phyloP scores from a whole-genome alignment of 2,888 invertebrate species.

The Hemaris fuciformis region DNA sequence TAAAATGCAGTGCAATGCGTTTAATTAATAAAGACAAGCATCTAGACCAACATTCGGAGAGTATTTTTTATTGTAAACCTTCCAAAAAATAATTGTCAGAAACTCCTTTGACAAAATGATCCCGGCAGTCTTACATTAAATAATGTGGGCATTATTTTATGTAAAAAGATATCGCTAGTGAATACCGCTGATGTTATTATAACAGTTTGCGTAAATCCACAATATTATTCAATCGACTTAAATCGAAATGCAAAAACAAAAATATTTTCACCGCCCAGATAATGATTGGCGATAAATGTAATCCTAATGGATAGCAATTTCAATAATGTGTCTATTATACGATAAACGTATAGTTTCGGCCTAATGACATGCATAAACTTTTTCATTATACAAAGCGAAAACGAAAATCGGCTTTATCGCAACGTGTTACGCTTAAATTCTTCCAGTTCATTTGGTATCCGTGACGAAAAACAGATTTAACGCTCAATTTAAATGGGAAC shows the following conservation, averaged over 20 bases:
- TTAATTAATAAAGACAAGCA: too few relatives aligned
- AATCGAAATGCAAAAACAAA: constrained; percentile 14
- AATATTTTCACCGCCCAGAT: not conserved
- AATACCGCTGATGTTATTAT: not conserved
- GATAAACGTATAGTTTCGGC: not conserved
- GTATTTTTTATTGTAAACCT: too few relatives aligned
- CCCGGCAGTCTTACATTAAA: too few relatives aligned
- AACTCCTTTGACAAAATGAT: too few relatives aligned
- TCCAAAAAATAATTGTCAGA: too few relatives aligned
- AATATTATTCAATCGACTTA: not conserved
- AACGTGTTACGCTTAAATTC: constrained; percentile 35
- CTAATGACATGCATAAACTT: not conserved
- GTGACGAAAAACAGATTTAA: constrained; percentile 60
- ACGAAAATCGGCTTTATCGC: constrained; percentile 20
- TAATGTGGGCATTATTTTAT: too few relatives aligned
- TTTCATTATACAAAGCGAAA: not conserved
- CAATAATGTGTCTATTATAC: not conserved
- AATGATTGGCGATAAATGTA: constrained; percentile 10
- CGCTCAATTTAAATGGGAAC: constrained; percentile 69
- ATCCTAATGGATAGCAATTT: not conserved
- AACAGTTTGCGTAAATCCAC: not conserved
- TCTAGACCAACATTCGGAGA: too few relatives aligned
- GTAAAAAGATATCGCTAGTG: not conserved
- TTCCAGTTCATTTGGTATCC: constrained; percentile 57
- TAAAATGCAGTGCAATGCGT: too few relatives aligned